Conservation (phyloP, 2,797 vertebrate species). For the Octomys mimax region DNA sequence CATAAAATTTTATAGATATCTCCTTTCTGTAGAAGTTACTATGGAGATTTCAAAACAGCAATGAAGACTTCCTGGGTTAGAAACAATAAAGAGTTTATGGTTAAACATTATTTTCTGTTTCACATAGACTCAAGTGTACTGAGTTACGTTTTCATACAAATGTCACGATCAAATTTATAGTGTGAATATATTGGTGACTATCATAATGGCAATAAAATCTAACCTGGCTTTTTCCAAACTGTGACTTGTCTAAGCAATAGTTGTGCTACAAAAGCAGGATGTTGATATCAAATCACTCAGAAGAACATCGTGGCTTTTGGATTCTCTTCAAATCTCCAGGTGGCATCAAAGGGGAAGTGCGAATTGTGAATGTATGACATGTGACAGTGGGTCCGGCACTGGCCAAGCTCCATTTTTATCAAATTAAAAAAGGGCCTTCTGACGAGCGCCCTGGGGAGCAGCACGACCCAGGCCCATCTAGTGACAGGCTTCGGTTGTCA, state of each 20-base stretch:
- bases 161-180: background rate
- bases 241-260: background rate
- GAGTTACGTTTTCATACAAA: background rate
- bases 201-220: background rate
- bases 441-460: background rate
- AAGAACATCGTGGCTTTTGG: background rate
- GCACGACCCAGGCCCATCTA: background rate
- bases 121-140: background rate
- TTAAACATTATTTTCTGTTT: background rate
- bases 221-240: background rate
- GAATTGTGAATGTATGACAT: background rate
- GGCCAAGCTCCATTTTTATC: background rate
- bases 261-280: background rate
- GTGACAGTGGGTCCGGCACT: background rate
- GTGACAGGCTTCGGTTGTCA: background rate
- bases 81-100: background rate
- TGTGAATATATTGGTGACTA: background rate
- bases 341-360: background rate
- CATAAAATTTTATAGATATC: background rate
- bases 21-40: background rate
- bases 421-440: background rate
- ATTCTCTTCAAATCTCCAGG: background rate
- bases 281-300: background rate
- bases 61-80: background rate
- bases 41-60: slow-evolving; percentile 53